These are phyloP conservation scores for Spheniscus mendiculus DNA, from an alignment of 2,113 vertebrate species.

Conservation along the genomic window DNA sequence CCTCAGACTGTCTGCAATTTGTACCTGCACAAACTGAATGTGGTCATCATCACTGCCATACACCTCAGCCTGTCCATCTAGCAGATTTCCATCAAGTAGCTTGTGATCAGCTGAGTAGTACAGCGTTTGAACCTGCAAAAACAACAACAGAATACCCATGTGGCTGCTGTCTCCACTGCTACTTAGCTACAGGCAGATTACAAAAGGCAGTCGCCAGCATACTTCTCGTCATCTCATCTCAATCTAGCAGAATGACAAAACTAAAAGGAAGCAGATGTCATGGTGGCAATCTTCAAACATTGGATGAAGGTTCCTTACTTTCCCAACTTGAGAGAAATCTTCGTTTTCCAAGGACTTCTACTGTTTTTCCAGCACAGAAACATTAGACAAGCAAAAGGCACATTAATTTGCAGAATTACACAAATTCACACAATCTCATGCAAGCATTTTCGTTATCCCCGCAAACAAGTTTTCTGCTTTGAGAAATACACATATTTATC, in stretches of 20 bases:
- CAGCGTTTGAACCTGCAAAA: slow-evolving; percentile 99
- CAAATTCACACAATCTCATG: slow-evolving; percentile 70
- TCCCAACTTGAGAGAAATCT: slow-evolving; percentile 77
- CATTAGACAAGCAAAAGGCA: slow-evolving; percentile 70
- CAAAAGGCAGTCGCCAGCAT: slow-evolving; percentile 72
- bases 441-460: slow-evolving; percentile 63
- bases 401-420: slow-evolving; percentile 66
- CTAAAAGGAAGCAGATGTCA: slow-evolving; percentile 79
- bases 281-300: slow-evolving; percentile 73
- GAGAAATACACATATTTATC: slow-evolving; percentile 61
- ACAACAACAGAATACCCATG: slow-evolving; percentile 98
- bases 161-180: slow-evolving; percentile 90
- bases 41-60: slow-evolving; percentile 99
- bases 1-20: slow-evolving; percentile 79
- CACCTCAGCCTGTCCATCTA: slow-evolving; percentile 98
- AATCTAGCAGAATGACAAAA: slow-evolving; percentile 73
- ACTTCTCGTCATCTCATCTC: slow-evolving; percentile 66
- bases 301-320: slow-evolving; percentile 69
- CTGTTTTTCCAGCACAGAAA: slow-evolving; percentile 52
- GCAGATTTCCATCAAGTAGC: slow-evolving; percentile 97
- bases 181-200: slow-evolving; percentile 73
- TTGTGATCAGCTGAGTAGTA: slow-evolving; percentile 99
- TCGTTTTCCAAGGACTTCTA: slow-evolving; percentile 70
- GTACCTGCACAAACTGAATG: slow-evolving; percentile 99
- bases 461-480: slow-evolving; percentile 62